Evolutionary conservation across 2,888 invertebrate species (phyloP), one percentile per base, ranked within the genome.

Genomic region (Panopea generosa): DNA sequence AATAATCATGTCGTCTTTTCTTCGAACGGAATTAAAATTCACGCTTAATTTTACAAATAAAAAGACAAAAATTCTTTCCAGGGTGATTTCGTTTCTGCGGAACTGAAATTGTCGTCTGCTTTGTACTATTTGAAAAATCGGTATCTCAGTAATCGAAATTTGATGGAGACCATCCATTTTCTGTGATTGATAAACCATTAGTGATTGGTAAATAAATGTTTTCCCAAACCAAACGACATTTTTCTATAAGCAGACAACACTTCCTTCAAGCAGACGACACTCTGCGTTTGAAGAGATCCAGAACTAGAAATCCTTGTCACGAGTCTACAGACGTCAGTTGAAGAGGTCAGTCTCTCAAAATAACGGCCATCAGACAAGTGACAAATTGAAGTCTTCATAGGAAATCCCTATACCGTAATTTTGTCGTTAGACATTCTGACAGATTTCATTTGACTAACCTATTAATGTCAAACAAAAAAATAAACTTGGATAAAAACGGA

Each of bases 21-120:
- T 47, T 60, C 45, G 43, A 33, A 49, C 22, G 61, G 66, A 66
- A 73, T 73, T 73, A 73, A 73, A 73, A 73, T 73, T 73, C 72
- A 73, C 66, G 72, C 60, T 73, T 59, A 56, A 57, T 70, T 70
- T 59, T 40, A 33, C 57, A 70, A 62, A 61, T 52, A 70, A 70
- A 70, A 61, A 63, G 47, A 63, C 29, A 24, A 50, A 61, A 61
- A 57, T 63, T 63, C 57, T 70, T 70, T 50, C 26, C 40, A 33
- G 27, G 63, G 50, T 38, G 45, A 50, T 22, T 40, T 38, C 43
- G 70, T 70, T 43, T 57, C 70, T 55, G 63, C 20, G 70, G 59
- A 49, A 40, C 22, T n/a, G 18, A 14, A 45, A 6, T 4, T 18
- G 45, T 6, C 20, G n/a, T 50, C 50, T 57, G 16, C 50, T 57